phyloP scores from a whole-genome alignment of 2,888 invertebrate species.

The Gisinianus flammeolus region DNA sequence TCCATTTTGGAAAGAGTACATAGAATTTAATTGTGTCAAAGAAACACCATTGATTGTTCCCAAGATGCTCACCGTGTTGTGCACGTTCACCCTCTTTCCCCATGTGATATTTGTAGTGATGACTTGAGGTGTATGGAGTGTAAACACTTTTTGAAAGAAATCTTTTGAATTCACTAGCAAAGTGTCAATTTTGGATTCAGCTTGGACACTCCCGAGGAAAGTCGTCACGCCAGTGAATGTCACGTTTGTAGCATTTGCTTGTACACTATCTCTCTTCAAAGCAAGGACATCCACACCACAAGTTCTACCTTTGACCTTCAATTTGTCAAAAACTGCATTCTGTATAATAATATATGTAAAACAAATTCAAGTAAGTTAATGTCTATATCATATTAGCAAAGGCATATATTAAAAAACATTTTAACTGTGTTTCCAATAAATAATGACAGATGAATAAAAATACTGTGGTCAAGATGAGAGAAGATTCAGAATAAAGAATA shows the following conservation, averaged over 20 bases:
- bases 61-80: neutral
- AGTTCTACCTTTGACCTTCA: slow-evolving; percentile 36
- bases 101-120: slow-evolving; percentile 22
- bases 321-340: slow-evolving; percentile 32
- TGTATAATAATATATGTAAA: neutral
- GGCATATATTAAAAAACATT: too few species aligned
- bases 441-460: neutral
- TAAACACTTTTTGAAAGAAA: slow-evolving; percentile 39
- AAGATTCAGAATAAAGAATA: neutral
- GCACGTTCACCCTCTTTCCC: slow-evolving; percentile 18
- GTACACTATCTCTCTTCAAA: slow-evolving; percentile 43
- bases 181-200: slow-evolving; percentile 25
- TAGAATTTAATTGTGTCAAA: slow-evolving; percentile 22
- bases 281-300: slow-evolving; percentile 46
- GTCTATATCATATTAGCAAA: too few species aligned
- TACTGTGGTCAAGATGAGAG: neutral
- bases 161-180: slow-evolving; percentile 36
- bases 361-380: too few species aligned
- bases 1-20: slow-evolving; percentile 39
- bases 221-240: slow-evolving; percentile 35
- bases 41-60: slow-evolving; percentile 37
- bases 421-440: neutral
- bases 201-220: slow-evolving; percentile 26
- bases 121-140: slow-evolving; percentile 34
- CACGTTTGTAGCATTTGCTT: slow-evolving; percentile 35